Percentiles rank a stretch among this genome's conserved stretches.
phyloP scores from a whole-genome alignment of 2,888 invertebrate species.

The Muschampia staudingeri region DNA sequence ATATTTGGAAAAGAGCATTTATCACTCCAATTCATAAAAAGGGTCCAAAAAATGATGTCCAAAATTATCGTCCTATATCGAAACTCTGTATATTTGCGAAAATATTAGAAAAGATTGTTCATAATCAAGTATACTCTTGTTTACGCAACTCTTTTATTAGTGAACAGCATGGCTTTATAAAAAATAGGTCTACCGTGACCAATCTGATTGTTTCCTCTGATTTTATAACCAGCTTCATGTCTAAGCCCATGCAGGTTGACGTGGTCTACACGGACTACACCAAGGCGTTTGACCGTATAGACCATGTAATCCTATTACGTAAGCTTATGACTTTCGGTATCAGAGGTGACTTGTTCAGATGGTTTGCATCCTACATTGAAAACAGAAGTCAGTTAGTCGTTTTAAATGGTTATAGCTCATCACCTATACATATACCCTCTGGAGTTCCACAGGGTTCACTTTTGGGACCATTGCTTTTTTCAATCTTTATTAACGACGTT shows the following conservation, averaged over 20 bases:
- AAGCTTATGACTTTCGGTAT: background rate
- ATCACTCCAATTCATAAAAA: constrained; percentile 25
- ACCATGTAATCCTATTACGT: background rate
- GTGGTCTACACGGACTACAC: background rate
- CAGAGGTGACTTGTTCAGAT: background rate
- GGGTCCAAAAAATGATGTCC: background rate
- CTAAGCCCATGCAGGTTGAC: background rate
- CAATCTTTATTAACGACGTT: background rate
- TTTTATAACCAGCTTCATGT: background rate
- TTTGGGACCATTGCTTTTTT: background rate
- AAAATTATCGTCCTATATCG: constrained; percentile 11
- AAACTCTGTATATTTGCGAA: background rate
- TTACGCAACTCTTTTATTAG: background rate
- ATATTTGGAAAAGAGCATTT: constrained; percentile 18
- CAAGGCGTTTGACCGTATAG: background rate
- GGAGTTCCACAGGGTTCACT: background rate
- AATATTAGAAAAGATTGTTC: background rate
- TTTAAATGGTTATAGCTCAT: background rate
- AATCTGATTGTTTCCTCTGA: background rate
- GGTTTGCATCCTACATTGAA: background rate
- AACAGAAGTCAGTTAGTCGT: background rate
- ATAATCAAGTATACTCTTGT: background rate
- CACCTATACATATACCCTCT: background rate
- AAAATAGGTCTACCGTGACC: background rate
- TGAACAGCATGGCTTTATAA: background rate